Conservation (phyloP, 2,888 invertebrate species). For the Stenurella melanura region DNA sequence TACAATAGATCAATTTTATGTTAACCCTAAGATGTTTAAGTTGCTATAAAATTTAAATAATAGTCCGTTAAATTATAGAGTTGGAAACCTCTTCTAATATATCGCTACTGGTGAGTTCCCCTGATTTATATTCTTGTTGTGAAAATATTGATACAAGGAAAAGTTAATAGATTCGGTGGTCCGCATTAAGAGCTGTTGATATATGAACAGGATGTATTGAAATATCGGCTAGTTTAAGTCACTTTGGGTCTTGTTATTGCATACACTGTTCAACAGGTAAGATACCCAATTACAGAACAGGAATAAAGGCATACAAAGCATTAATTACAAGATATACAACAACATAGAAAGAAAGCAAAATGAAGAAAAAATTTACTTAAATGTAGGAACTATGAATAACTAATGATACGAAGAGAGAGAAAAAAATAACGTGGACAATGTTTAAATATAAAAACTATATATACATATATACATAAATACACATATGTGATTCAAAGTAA, state of each 20-base stretch:
- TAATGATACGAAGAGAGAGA: too few relatives aligned
- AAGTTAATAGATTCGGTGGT: slow-evolving; percentile 23
- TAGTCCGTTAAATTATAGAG: slow-evolving; percentile 41
- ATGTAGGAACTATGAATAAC: too few relatives aligned
- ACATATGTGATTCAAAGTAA: too few relatives aligned
- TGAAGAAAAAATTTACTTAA: too few relatives aligned
- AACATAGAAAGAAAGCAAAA: too few relatives aligned
- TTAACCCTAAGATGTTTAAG: slow-evolving; percentile 48
- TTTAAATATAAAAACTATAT: too few relatives aligned
- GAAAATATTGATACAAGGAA: slow-evolving; percentile 35
- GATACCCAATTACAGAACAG: too few relatives aligned
- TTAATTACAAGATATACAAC: too few relatives aligned
- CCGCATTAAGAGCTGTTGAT: slow-evolving; percentile 1
- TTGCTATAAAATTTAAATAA: slow-evolving; percentile 49
- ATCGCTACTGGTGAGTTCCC: slow-evolving; percentile 13
- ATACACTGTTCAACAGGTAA: too few relatives aligned
- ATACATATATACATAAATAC: too few relatives aligned
- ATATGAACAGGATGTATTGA: background rate
- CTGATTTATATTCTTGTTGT: slow-evolving; percentile 37
- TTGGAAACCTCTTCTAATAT: slow-evolving; percentile 25
- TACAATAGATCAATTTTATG: slow-evolving; percentile 52
- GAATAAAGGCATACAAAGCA: too few relatives aligned
- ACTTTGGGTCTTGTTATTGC: background rate
- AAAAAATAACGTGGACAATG: too few relatives aligned
- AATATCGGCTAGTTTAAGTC: background rate